Percentiles rank a stretch among this genome's conserved stretches.
These are phyloP conservation scores for Sympetrum striolatum DNA, from an alignment of 2,888 invertebrate genomes.

Conservation along the genomic window DNA sequence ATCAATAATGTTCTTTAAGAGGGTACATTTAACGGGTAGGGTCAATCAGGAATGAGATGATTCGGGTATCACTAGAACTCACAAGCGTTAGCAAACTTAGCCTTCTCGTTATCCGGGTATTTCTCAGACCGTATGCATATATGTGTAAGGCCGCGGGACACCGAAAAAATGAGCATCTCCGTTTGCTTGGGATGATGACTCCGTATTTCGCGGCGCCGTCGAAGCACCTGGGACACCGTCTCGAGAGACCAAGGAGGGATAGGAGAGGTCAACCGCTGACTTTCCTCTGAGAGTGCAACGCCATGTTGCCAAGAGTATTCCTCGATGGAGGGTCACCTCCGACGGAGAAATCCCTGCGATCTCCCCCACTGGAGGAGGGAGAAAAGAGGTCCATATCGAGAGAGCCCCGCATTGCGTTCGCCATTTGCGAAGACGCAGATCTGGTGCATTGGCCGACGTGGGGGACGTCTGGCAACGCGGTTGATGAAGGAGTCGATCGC, in stretches of 20 bases:
- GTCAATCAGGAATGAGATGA: too few species aligned
- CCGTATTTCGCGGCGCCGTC: not conserved
- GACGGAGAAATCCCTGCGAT: not conserved
- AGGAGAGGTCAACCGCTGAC: slow-evolving; percentile 23
- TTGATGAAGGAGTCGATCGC: not conserved
- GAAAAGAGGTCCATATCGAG: slow-evolving; percentile 16
- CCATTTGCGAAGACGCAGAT: slow-evolving; percentile 15
- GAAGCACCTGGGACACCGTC: slow-evolving; percentile 18
- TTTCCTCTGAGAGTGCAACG: slow-evolving; percentile 28
- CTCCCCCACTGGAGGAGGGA: not conserved
- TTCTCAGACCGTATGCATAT: too few species aligned
- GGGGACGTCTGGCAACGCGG: not conserved
- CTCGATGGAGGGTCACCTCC: not conserved
- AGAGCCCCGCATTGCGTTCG: not conserved
- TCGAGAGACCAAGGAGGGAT: not conserved
- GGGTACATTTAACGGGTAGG: too few species aligned
- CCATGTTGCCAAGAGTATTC: slow-evolving; percentile 31
- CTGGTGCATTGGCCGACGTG: not conserved
- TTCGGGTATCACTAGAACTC: too few species aligned
- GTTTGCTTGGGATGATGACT: not conserved
- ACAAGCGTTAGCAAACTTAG: too few species aligned
- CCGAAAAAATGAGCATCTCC: not conserved
- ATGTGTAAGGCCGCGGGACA: too few species aligned
- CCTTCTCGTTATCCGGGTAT: too few species aligned
- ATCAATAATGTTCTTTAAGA: too few species aligned